Evolutionary conservation across 2,797 vertebrate genomes (phyloP).

Genomic region (Pteronotus mesoamericanus): DNA sequence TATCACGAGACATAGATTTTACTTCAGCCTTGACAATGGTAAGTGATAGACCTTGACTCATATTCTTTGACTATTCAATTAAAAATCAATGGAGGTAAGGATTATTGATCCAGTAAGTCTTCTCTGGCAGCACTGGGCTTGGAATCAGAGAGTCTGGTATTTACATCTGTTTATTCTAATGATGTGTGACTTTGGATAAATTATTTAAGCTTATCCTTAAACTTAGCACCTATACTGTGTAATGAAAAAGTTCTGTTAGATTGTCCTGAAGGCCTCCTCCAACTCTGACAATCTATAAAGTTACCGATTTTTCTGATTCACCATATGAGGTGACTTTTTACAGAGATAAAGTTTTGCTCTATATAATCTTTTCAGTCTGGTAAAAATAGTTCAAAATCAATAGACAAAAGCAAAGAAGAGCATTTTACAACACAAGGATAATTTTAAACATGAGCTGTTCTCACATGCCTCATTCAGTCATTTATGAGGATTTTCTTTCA

Average conservation of each 20-base stretch:
- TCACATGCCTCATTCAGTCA: not conserved
- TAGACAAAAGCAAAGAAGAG: not conserved
- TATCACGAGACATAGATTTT: not conserved
- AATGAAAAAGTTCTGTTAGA: not conserved
- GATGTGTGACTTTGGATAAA: not conserved
- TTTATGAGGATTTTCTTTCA: conserved; percentile 16
- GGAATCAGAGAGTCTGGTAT: not conserved
- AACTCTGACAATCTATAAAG: not conserved
- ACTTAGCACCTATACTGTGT: not conserved
- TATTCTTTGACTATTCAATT: not conserved
- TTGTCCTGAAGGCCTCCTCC: not conserved
- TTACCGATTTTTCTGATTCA: not conserved
- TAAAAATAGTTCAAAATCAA: conserved; percentile 3
- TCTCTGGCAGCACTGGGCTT: not conserved
- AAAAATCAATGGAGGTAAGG: not conserved
- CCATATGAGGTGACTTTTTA: not conserved
- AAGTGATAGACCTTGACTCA: not conserved
- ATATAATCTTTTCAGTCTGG: not conserved
- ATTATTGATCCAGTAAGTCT: not conserved
- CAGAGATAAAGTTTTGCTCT: not conserved
- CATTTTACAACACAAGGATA: not conserved
- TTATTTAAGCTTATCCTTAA: not conserved
- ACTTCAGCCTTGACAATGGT: not conserved
- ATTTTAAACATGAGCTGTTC: conserved; percentile 4
- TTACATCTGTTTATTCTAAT: not conserved